These are phyloP conservation scores for Conistra vaccinii DNA, from an alignment of 2,888 invertebrate species.

Conservation along the genomic window DNA sequence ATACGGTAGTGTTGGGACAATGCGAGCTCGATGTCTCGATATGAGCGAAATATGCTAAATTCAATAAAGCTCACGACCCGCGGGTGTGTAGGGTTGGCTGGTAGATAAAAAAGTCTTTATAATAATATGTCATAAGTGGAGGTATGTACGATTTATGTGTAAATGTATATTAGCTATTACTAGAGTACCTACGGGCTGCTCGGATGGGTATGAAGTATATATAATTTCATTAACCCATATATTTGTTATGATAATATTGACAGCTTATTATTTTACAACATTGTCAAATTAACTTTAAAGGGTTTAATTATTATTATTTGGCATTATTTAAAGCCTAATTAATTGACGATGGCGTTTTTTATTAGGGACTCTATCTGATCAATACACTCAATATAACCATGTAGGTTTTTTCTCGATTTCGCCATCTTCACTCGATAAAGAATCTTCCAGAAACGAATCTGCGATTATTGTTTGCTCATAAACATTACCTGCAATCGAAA, in stretches of 20 bases:
- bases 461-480: background rate
- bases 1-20: conserved; percentile 76
- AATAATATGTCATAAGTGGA: background rate
- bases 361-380: background rate
- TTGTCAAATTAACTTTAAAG: too few species aligned
- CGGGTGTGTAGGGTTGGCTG: conserved; percentile 71
- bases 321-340: background rate
- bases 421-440: background rate
- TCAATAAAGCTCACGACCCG: conserved; percentile 81
- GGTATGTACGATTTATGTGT: background rate
- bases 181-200: background rate
- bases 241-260: background rate
- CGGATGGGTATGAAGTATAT: background rate
- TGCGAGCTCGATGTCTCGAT: conserved; percentile 79
- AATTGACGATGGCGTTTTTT: background rate
- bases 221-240: background rate
- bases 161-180: background rate
- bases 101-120: background rate
- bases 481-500: background rate
- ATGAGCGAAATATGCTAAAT: conserved; percentile 84
- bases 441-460: background rate
- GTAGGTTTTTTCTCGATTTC: background rate
- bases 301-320: background rate
- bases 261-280: background rate
- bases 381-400: background rate